Evolutionary conservation across 2,888 invertebrate genomes (phyloP).

Genomic region (Amphiduros pacificus): DNA sequence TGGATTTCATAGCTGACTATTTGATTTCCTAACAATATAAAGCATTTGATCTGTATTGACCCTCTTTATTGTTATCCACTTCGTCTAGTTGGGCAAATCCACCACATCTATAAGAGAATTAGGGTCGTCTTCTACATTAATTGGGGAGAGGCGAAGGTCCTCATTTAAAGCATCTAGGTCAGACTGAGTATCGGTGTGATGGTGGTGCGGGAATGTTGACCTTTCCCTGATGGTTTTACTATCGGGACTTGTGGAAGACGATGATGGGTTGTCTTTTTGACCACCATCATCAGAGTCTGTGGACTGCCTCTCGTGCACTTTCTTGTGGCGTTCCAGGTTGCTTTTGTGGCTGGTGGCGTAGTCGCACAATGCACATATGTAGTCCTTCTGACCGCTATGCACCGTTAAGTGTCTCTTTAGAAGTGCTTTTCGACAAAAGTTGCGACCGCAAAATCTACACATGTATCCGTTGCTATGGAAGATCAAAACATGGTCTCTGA

Average conservation of each 20-base stretch:
- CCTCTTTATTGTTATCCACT: too few relatives aligned
- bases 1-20: too few relatives aligned
- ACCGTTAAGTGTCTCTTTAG: conserved; percentile 59
- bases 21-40: too few relatives aligned
- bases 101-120: conserved; percentile 14
- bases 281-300: neutral
- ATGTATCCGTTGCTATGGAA: conserved; percentile 58
- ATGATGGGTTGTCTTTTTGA: too few relatives aligned
- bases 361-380: conserved; percentile 55
- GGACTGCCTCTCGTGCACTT: conserved; percentile 42
- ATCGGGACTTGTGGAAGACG: too few relatives aligned
- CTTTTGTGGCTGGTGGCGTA: conserved; percentile 62
- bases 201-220: too few relatives aligned
- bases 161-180: too few relatives aligned
- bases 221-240: too few relatives aligned
- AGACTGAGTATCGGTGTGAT: too few relatives aligned
- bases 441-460: conserved; percentile 56
- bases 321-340: conserved; percentile 60
- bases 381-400: conserved; percentile 61
- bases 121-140: conserved; percentile 15
- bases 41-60: too few relatives aligned
- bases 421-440: conserved; percentile 60
- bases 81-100: conserved; percentile 11
- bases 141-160: conserved; percentile 9
- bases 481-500: conserved; percentile 55